phyloP scores from a whole-genome alignment of 2,888 invertebrate species.

The Nasonovia ribisnigri region DNA sequence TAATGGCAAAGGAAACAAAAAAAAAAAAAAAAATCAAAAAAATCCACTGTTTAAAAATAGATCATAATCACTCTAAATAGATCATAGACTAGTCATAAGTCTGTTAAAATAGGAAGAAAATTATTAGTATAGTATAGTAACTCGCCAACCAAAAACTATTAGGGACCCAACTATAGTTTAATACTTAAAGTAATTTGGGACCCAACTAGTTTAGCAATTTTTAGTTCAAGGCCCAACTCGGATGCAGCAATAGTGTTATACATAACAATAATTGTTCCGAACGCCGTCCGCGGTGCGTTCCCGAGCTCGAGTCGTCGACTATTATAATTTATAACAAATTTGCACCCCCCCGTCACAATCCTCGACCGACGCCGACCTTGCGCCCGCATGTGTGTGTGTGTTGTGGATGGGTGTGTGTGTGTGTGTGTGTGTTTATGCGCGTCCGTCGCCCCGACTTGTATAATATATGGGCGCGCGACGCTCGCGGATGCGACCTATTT shows the following conservation, averaged over 20 bases:
- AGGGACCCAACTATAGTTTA: too few species aligned
- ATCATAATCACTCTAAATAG: too few species aligned
- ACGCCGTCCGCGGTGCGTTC: background rate
- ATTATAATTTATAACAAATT: background rate
- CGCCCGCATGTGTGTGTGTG: background rate
- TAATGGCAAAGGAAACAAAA: too few species aligned
- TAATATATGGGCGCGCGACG: background rate
- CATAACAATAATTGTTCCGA: background rate
- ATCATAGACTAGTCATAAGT: too few species aligned
- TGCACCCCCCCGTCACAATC: background rate
- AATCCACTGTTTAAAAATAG: too few species aligned
- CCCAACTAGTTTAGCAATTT: too few species aligned
- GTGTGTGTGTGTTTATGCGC: background rate
- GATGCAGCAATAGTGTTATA: background rate
- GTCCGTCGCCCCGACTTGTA: background rate
- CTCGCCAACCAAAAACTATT: too few species aligned
- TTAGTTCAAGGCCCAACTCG: too few species aligned
- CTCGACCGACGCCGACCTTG: background rate
- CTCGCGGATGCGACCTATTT: background rate
- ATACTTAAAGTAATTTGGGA: too few species aligned
- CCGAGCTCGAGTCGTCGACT: background rate
- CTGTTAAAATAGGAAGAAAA: too few species aligned
- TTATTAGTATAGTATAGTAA: too few species aligned
- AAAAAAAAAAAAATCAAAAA: too few species aligned
- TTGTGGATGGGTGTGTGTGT: background rate